Conservation (phyloP, 2,797 vertebrate genomes). For the Xiphophorus birchmanni region DNA sequence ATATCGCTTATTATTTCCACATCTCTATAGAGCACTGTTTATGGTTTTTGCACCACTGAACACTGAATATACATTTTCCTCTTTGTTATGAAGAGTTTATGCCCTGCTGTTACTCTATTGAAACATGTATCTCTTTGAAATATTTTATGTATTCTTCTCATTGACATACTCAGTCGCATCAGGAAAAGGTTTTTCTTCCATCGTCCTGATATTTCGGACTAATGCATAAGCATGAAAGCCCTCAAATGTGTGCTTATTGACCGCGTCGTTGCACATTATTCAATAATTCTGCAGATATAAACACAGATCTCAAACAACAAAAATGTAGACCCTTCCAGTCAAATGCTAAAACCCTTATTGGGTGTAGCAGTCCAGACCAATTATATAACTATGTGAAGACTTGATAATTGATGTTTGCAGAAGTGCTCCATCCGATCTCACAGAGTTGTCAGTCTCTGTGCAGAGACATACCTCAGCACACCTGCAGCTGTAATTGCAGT, state of each 20-base stretch:
- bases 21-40: conserved; percentile 6
- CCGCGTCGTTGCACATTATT: neutral
- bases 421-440: neutral
- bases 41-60: conserved; percentile 3
- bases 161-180: neutral
- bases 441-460: neutral
- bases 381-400: neutral
- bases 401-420: neutral
- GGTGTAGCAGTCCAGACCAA: neutral
- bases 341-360: neutral
- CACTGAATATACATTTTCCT: neutral
- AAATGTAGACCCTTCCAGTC: neutral
- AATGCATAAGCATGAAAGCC: neutral
- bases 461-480: neutral
- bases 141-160: neutral
- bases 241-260: neutral
- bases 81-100: neutral
- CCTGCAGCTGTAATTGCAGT: neutral
- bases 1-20: neutral
- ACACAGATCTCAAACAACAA: neutral
- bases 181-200: neutral
- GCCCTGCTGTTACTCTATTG: neutral
- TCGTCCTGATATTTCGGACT: neutral
- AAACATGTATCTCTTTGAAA: neutral
- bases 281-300: neutral